Conservation (phyloP, 2,888 invertebrate species). For the Hirtodrosophila cameraria region DNA sequence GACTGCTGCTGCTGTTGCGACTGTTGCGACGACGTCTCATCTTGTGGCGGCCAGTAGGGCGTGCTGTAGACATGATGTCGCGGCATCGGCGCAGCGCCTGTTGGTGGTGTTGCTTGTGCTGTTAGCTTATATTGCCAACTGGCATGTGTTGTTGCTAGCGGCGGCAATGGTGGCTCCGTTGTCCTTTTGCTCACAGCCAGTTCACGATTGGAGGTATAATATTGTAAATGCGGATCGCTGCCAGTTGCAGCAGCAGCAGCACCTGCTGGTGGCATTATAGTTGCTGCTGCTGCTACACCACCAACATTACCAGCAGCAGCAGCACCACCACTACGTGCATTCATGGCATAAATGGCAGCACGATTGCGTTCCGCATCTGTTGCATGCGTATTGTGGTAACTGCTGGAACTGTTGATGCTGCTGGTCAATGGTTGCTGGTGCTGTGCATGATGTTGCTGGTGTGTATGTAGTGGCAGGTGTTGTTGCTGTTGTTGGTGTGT, state of each 20-base stretch:
- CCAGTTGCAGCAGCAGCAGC: conserved; percentile 38
- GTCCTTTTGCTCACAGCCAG: conserved; percentile 53
- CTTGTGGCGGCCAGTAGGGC: conserved; percentile 57
- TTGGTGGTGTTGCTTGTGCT: conserved; percentile 24
- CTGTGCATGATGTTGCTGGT: conserved; percentile 16
- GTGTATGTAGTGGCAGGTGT: conserved; percentile 31
- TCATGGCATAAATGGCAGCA: conserved; percentile 43
- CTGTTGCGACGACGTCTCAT: conserved; percentile 39
- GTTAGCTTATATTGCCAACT: conserved; percentile 57
- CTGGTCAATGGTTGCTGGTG: conserved; percentile 21
- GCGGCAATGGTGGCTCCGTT: conserved; percentile 31
- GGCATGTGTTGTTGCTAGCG: conserved; percentile 15
- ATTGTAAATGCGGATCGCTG: conserved; percentile 67
- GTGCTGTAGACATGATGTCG: conserved; percentile 35
- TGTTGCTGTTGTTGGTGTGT: conserved; percentile 10
- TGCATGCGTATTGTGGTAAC: conserved; percentile 35
- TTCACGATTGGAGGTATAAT: conserved; percentile 68
- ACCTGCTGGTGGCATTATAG: conserved; percentile 48
- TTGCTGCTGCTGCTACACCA: conserved; percentile 34
- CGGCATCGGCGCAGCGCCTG: background rate
- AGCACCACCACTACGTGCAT: conserved; percentile 16
- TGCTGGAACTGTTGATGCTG: conserved; percentile 10
- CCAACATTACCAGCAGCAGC: conserved; percentile 6
- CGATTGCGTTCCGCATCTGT: conserved; percentile 25
- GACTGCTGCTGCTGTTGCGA: conserved; percentile 14